Conservation (phyloP, 2,888 invertebrate species). For the Acanthosepion esculentum region DNA sequence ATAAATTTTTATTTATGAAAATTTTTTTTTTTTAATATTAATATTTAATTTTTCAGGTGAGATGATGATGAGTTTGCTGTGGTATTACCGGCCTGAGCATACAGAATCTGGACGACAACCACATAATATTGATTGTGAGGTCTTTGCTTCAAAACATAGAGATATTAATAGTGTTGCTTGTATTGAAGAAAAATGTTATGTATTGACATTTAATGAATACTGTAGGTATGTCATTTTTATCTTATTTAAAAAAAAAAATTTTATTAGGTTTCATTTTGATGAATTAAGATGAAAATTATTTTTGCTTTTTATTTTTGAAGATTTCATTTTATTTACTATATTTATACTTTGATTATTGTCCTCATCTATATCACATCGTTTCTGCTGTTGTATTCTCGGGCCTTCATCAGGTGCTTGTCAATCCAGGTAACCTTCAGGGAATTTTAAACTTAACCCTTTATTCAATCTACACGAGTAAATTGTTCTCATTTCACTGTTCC, state of each 20-base stretch:
- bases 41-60: conserved; percentile 81
- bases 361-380: too few species aligned
- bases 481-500: too few species aligned
- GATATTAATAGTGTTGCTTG: conserved; percentile 97
- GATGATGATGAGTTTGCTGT: conserved; percentile 96
- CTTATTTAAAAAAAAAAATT: not conserved
- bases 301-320: not conserved
- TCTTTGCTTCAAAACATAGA: conserved; percentile 95
- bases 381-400: too few species aligned
- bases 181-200: conserved; percentile 97
- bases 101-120: conserved; percentile 88
- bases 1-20: too few species aligned
- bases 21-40: too few species aligned
- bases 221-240: conserved; percentile 85
- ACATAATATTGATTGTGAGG: conserved; percentile 89
- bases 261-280: not conserved
- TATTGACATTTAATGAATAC: conserved; percentile 95
- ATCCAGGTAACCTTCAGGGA: too few species aligned
- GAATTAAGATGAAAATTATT: not conserved
- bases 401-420: too few species aligned
- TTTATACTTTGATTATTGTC: too few species aligned
- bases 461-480: too few species aligned
- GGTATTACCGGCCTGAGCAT: conserved; percentile 98
- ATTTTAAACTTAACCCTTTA: too few species aligned
- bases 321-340: too few species aligned